Conservation (phyloP, 2,797 vertebrate species). For the Acrocephalus scirpaceus region DNA sequence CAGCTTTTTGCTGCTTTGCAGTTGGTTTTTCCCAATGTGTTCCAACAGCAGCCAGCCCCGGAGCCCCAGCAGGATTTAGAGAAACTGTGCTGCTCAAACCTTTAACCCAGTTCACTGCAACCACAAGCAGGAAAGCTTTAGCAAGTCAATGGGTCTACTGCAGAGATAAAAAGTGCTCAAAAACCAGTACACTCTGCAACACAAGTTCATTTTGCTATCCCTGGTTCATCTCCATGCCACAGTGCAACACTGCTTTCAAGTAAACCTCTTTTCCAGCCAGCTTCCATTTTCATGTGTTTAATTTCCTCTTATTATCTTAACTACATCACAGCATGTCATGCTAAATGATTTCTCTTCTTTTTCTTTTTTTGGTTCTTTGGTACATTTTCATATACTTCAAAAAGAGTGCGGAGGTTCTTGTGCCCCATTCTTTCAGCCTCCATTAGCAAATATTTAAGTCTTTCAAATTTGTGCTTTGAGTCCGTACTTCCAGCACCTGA, state of each 20-base stretch:
- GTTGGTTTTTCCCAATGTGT: not conserved
- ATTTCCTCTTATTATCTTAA: not conserved
- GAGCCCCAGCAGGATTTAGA: not conserved
- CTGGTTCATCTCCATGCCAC: not conserved
- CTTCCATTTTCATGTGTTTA: not conserved
- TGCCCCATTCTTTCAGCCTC: not conserved
- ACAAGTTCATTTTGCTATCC: not conserved
- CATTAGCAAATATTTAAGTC: not conserved
- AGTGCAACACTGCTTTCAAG: not conserved
- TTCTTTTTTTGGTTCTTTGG: not conserved
- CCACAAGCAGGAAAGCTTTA: not conserved
- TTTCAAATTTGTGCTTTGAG: not conserved
- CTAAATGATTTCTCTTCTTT: not conserved
- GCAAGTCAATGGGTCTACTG: not conserved
- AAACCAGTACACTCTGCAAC: not conserved
- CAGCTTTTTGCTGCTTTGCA: not conserved
- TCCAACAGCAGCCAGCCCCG: not conserved
- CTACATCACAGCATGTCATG: not conserved
- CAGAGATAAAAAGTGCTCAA: not conserved
- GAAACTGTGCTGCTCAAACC: not conserved
- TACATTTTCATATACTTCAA: not conserved
- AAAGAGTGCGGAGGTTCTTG: not conserved
- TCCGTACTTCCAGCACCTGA: not conserved
- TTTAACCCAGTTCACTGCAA: not conserved
- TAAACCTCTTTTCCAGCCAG: not conserved